Evolutionary conservation across 92 coral and sea anemone species (phyloP).

Genomic region (Paramuricea clavata): DNA sequence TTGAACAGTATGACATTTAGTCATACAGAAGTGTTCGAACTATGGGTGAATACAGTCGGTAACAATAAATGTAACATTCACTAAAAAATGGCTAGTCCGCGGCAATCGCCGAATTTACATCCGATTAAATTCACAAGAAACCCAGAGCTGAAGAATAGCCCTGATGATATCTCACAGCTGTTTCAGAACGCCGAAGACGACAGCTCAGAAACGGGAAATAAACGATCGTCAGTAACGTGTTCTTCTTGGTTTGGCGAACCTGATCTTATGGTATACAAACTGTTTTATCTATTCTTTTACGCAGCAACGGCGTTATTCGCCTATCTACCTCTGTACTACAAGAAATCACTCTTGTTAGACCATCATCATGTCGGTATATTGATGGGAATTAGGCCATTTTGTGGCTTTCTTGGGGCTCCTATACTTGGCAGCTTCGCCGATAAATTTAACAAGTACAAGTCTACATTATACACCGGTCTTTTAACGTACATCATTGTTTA

Average conservation of each 20-base stretch:
- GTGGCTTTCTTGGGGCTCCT: slow-evolving; percentile 86
- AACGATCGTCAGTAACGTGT: background rate
- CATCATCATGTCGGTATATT: slow-evolving; percentile 87
- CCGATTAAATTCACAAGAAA: slow-evolving; percentile 2
- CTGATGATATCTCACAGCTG: slow-evolving; percentile 22
- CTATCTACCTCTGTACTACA: slow-evolving; percentile 87
- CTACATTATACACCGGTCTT: slow-evolving; percentile 77
- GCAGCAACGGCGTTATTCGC: slow-evolving; percentile 89
- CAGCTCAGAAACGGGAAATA: background rate
- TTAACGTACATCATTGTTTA: slow-evolving; percentile 77
- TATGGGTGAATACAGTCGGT: background rate
- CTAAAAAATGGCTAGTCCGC: slow-evolving; percentile 7
- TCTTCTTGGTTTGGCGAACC: background rate
- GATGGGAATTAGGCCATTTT: slow-evolving; percentile 83
- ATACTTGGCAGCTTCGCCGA: slow-evolving; percentile 90
- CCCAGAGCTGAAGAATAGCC: background rate
- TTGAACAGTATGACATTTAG: background rate
- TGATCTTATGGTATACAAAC: slow-evolving; percentile 74
- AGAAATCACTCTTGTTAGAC: slow-evolving; percentile 88
- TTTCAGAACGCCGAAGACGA: slow-evolving; percentile 15
- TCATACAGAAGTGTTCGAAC: background rate
- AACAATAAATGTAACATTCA: background rate
- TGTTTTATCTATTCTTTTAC: slow-evolving; percentile 88
- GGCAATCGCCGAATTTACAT: slow-evolving; percentile 9
- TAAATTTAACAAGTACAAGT: slow-evolving; percentile 85